Percentiles rank a stretch among this genome's conserved stretches.
Conservation (phyloP, 1,140 invertebrate species). For the Megalonaias nervosa region DNA sequence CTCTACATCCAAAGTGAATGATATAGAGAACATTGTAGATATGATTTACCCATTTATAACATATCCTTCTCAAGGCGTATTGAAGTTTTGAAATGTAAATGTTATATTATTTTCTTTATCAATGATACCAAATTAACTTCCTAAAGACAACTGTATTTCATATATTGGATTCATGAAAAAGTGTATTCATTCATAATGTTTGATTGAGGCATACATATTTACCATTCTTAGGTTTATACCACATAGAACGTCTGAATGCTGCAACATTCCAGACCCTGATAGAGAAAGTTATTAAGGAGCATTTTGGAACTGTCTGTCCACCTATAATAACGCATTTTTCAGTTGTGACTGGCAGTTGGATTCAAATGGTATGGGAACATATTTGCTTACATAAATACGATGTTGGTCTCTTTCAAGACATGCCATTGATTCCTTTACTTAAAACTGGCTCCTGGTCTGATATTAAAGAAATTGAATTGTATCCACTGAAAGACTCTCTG, state of each 20-base stretch:
- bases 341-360: not conserved
- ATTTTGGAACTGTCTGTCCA: not conserved
- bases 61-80: not conserved
- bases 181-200: not conserved
- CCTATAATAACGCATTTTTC: not conserved
- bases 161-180: not conserved
- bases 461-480: not conserved
- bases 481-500: not conserved
- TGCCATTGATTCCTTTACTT: slow-evolving; percentile 1
- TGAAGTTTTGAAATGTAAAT: not conserved
- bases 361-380: slow-evolving; percentile 9
- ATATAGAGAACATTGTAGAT: too few relatives aligned
- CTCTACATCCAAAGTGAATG: too few relatives aligned
- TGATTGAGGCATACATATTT: not conserved
- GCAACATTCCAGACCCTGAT: not conserved
- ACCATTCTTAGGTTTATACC: slow-evolving; percentile 4
- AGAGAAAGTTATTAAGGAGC: not conserved
- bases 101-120: not conserved
- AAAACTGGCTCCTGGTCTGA: not conserved
- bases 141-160: not conserved
- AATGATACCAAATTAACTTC: not conserved
- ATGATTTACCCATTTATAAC: not conserved
- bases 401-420: not conserved
- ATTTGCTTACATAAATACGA: not conserved
- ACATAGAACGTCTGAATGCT: not conserved